phyloP scores from a whole-genome alignment of 2,888 invertebrate species.

The Osedax fenrisi region DNA sequence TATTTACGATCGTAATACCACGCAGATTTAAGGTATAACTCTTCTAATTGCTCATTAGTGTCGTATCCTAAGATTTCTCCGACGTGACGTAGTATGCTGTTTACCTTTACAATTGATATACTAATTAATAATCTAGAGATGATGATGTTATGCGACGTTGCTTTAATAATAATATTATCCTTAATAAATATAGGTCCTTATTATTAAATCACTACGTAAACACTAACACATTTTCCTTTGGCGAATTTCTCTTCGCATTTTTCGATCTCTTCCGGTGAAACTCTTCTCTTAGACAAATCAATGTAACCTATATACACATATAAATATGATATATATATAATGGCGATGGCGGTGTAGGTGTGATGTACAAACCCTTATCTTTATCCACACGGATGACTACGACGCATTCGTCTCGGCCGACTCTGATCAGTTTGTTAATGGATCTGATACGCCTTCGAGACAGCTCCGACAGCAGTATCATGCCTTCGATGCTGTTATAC shows the following conservation, averaged over 20 bases:
- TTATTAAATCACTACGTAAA: conserved; percentile 36
- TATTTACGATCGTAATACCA: conserved; percentile 96
- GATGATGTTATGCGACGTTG: too few relatives aligned
- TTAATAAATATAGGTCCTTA: too few relatives aligned
- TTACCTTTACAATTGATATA: too few relatives aligned
- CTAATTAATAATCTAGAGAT: too few relatives aligned
- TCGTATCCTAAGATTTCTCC: conserved; percentile 84
- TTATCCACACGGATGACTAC: conserved; percentile 97
- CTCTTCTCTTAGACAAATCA: conserved; percentile 94
- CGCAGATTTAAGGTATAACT: conserved; percentile 85
- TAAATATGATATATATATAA: not conserved
- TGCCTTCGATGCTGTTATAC: conserved; percentile 94
- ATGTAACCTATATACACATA: conserved; percentile 66
- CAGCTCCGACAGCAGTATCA: conserved; percentile 93
- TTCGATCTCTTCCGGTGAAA: conserved; percentile 90
- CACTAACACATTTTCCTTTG: conserved; percentile 88
- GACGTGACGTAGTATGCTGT: conserved; percentile 90
- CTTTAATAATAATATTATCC: too few relatives aligned
- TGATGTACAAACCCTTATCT: conserved; percentile 72
- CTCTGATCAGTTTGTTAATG: conserved; percentile 94
- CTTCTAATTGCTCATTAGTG: conserved; percentile 79
- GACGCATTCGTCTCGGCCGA: conserved; percentile 95
- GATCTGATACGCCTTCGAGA: conserved; percentile 95
- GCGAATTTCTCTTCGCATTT: conserved; percentile 96
- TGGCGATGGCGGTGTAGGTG: not conserved